Evolutionary conservation across 1,140 invertebrate species (phyloP).

Genomic region (Pseudoatta argentina): DNA sequence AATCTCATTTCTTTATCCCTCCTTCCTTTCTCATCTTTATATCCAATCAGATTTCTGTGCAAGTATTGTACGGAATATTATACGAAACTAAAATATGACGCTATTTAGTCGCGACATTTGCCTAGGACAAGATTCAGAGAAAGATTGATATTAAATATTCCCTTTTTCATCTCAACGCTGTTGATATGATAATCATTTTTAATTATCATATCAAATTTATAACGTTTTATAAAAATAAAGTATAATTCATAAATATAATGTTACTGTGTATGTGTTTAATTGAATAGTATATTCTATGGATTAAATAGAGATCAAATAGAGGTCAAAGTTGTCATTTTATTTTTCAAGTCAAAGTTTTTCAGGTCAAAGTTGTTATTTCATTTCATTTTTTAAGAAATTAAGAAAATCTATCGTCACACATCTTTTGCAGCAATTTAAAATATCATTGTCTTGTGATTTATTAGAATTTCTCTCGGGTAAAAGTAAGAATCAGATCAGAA

Average conservation of each 20-base stretch:
- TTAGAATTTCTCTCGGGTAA: constrained; percentile 6
- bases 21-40: constrained; percentile 13
- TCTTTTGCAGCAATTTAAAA: background rate
- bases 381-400: constrained; percentile 5
- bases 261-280: background rate
- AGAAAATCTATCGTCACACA: background rate
- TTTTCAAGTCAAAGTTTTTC: too few relatives aligned
- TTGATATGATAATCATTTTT: background rate
- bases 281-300: background rate
- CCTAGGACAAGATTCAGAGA: background rate
- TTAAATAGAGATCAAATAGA: background rate
- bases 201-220: background rate
- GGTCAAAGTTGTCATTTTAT: background rate
- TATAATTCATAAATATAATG: constrained; percentile 17
- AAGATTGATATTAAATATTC: background rate
- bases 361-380: background rate
- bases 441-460: background rate
- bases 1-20: constrained; percentile 30
- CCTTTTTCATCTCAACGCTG: background rate
- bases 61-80: constrained; percentile 19
- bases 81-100: background rate
- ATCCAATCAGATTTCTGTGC: background rate
- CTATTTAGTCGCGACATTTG: constrained; percentile 24
- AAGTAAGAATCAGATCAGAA: background rate
- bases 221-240: background rate